These are phyloP conservation scores for Aptenodytes forsteri DNA, from an alignment of 2,113 vertebrate species.

Conservation along the genomic window DNA sequence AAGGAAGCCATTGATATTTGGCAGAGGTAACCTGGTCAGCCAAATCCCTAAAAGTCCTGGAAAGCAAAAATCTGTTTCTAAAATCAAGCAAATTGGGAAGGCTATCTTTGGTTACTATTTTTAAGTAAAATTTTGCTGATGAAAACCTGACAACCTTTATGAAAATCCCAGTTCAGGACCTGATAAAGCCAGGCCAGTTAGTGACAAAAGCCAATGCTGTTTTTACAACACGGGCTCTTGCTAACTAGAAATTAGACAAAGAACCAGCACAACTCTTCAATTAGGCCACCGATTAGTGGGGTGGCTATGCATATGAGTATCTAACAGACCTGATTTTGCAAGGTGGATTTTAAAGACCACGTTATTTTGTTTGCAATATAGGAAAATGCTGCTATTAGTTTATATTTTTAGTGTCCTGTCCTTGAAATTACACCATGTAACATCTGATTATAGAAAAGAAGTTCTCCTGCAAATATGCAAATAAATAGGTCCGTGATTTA, in stretches of 20 bases:
- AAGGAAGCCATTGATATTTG: slow-evolving; percentile 47
- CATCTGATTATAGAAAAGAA: neutral
- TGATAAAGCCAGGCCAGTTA: neutral
- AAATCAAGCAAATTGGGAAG: neutral
- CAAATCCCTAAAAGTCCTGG: slow-evolving; percentile 53
- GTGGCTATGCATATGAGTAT: too few species aligned
- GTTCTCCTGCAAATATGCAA: neutral
- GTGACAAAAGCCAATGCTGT: neutral
- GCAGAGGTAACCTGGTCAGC: slow-evolving; percentile 62
- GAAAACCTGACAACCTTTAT: neutral
- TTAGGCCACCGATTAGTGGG: neutral
- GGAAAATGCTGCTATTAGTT: neutral
- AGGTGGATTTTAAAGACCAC: neutral
- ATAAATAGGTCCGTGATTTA: neutral
- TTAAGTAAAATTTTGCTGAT: neutral
- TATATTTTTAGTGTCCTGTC: neutral
- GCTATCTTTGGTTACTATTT: neutral
- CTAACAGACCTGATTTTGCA: neutral
- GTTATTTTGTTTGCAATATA: neutral
- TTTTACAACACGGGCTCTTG: neutral
- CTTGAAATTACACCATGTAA: neutral
- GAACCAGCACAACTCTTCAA: neutral
- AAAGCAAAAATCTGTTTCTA: slow-evolving; percentile 32
- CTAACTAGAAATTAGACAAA: neutral
- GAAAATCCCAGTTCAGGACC: neutral